Conservation (phyloP, 2,888 invertebrate species). For the Chouioia cunea region DNA sequence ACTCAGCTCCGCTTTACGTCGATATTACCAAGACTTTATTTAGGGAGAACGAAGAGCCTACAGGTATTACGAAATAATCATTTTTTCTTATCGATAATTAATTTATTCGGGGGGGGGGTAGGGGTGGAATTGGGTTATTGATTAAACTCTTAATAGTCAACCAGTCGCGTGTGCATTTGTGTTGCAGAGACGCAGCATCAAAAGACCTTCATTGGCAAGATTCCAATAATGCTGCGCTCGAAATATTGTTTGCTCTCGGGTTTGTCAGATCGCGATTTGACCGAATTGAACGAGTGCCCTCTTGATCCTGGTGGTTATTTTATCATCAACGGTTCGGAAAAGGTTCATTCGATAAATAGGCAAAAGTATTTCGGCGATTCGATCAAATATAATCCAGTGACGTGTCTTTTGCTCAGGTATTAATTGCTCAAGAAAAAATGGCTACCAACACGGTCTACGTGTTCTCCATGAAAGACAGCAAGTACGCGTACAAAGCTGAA, state of each 20-base stretch:
- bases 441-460: conserved; percentile 99
- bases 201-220: conserved; percentile 83
- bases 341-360: conserved; percentile 74
- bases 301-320: conserved; percentile 99
- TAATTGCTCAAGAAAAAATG: conserved; percentile 99
- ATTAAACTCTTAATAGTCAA: neutral
- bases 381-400: no score
- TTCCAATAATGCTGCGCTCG: conserved; percentile 98
- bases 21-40: conserved; percentile 97
- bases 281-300: conserved; percentile 99
- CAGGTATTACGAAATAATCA: conserved; percentile 73
- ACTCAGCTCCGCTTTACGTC: conserved; percentile 98
- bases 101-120: conserved; percentile 6
- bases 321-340: conserved; percentile 99
- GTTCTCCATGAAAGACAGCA: conserved; percentile 99
- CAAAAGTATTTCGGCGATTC: no score
- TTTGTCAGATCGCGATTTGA: conserved; percentile 97
- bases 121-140: no score
- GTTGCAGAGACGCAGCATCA: conserved; percentile 74
- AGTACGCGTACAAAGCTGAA: conserved; percentile 98
- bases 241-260: conserved; percentile 96
- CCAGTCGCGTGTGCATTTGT: neutral
- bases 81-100: no score
- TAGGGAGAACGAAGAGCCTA: conserved; percentile 88
- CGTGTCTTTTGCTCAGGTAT: conserved; percentile 70